Conservation (phyloP, 2,797 vertebrate species). For the Hoplostethus mediterraneus region DNA sequence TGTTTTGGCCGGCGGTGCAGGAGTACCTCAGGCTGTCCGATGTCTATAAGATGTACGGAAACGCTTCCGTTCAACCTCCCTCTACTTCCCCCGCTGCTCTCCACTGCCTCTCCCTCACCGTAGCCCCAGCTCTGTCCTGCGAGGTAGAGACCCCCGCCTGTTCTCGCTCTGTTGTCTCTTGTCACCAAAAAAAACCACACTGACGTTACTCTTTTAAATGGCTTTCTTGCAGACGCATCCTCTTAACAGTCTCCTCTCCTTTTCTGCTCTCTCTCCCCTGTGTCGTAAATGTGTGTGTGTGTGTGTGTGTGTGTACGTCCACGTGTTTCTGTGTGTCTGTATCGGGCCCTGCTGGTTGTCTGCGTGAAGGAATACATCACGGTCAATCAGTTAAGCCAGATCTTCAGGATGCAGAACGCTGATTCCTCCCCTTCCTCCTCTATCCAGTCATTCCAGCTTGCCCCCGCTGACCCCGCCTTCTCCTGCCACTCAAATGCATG, state of each 20-base stretch:
- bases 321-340: conserved; percentile 31
- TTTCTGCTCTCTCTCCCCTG: conserved; percentile 45
- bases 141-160: conserved; percentile 85
- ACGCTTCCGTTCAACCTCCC: conserved; percentile 79
- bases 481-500: conserved; percentile 77
- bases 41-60: conserved; percentile 89
- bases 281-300: conserved; percentile 47
- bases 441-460: conserved; percentile 79
- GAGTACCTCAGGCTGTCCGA: conserved; percentile 88
- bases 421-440: conserved; percentile 76
- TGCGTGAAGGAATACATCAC: conserved; percentile 90
- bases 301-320: conserved; percentile 29
- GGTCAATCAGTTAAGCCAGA: conserved; percentile 90
- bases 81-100: conserved; percentile 81
- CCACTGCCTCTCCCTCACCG: conserved; percentile 83
- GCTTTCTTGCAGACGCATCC: background rate
- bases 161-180: conserved; percentile 34
- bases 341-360: conserved; percentile 22
- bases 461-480: conserved; percentile 76
- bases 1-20: conserved; percentile 75
- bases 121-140: conserved; percentile 81
- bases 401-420: conserved; percentile 84
- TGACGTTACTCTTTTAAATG: conserved; percentile 6
- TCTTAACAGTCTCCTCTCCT: background rate
- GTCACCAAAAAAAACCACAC: conserved; percentile 20